phyloP scores from a whole-genome alignment of 2,797 vertebrate species.

The Spinus olivaceus region DNA sequence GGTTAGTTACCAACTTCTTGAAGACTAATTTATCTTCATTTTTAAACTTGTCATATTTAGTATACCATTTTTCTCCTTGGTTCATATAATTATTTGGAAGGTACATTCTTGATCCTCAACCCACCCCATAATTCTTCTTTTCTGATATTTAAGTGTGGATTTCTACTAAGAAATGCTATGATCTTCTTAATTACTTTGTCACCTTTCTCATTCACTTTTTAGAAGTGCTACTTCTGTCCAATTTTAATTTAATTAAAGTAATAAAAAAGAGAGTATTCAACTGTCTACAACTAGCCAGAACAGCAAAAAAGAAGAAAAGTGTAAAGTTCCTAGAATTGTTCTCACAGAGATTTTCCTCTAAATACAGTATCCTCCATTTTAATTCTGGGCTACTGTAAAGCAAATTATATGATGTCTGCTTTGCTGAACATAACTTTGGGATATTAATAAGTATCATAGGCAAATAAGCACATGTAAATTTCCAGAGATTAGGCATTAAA shows the following conservation, averaged over 20 bases:
- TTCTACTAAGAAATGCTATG: background rate
- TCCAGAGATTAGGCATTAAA: background rate
- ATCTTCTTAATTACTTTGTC: background rate
- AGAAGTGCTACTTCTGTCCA: background rate
- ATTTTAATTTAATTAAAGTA: background rate
- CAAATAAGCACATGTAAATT: background rate
- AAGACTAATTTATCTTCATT: background rate
- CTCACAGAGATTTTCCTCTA: background rate
- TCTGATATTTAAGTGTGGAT: background rate
- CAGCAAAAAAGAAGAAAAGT: background rate
- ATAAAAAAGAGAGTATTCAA: background rate
- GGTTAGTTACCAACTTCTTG: background rate
- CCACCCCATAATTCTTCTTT: background rate
- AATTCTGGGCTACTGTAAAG: background rate
- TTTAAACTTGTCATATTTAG: background rate
- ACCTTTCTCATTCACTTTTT: background rate
- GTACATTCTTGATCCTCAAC: background rate
- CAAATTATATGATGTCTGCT: background rate
- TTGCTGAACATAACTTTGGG: background rate
- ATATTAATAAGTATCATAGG: background rate
- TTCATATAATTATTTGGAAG: background rate
- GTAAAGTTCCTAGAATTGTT: background rate
- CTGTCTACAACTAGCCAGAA: background rate
- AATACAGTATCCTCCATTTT: background rate
- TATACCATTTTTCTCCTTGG: background rate